These are phyloP conservation scores for Syritta pipiens DNA, from an alignment of 2,888 invertebrate genomes.

Conservation along the genomic window DNA sequence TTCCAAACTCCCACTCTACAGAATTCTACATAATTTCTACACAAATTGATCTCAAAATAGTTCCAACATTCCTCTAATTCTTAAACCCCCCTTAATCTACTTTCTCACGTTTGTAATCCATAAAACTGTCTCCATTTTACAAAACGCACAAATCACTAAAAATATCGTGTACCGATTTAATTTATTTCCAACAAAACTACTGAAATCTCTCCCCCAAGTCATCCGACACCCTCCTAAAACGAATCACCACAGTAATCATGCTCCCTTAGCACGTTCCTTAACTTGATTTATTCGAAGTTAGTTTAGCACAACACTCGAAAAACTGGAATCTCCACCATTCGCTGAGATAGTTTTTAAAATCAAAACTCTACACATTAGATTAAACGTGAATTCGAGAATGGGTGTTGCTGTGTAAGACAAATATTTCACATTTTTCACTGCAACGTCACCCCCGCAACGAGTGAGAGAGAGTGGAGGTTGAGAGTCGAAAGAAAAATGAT, in stretches of 20 bases:
- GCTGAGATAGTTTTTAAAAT: slow-evolving; percentile 22
- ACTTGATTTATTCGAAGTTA: slow-evolving; percentile 37
- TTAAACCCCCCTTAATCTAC: too few species aligned
- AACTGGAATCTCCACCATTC: background rate
- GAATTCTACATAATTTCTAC: too few species aligned
- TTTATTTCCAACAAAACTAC: slow-evolving; percentile 2
- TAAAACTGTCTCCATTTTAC: background rate
- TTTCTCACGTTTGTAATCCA: too few species aligned
- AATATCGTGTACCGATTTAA: background rate
- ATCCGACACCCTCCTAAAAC: background rate
- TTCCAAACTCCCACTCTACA: too few species aligned
- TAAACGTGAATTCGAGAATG: slow-evolving; percentile 8
- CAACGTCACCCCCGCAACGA: slow-evolving; percentile 1
- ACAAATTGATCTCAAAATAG: too few species aligned
- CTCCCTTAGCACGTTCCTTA: slow-evolving; percentile 25
- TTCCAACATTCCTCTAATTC: too few species aligned
- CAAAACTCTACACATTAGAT: slow-evolving; percentile 20
- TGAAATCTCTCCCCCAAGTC: background rate
- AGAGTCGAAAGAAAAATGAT: slow-evolving; percentile 15
- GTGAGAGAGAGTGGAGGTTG: too few species aligned
- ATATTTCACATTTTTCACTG: slow-evolving; percentile 6
- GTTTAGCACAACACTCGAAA: slow-evolving; percentile 5
- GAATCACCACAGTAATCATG: background rate
- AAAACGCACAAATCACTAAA: background rate
- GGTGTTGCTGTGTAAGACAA: slow-evolving; percentile 10